These are phyloP conservation scores for Rhorus exstirpatorius DNA, from an alignment of 2,888 invertebrate genomes.

Conservation along the genomic window DNA sequence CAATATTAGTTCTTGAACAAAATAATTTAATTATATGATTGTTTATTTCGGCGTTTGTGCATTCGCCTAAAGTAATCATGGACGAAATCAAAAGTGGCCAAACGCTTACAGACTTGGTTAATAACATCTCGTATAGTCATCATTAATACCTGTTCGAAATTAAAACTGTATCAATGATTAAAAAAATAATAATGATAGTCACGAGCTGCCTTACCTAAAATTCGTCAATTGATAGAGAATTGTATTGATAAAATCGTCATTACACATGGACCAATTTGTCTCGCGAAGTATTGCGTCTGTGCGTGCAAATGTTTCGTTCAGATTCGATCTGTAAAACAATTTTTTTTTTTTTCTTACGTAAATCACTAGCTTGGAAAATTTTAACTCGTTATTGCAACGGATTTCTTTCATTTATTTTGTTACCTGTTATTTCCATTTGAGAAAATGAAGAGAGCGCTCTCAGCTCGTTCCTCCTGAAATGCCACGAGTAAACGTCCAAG, in stretches of 20 bases:
- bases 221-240: constrained; percentile 80
- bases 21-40: no score
- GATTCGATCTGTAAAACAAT: constrained; percentile 80
- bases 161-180: no score
- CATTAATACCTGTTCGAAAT: no score
- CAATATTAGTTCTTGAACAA: no score
- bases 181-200: no score
- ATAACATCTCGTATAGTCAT: no score
- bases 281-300: constrained; percentile 84
- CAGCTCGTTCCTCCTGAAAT: constrained; percentile 86
- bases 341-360: background rate
- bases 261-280: constrained; percentile 73
- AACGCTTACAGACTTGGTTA: no score
- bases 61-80: no score
- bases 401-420: constrained; percentile 5
- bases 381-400: constrained; percentile 7
- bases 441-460: constrained; percentile 81
- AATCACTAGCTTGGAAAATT: background rate
- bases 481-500: constrained; percentile 86
- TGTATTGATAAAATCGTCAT: constrained; percentile 76
- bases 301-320: constrained; percentile 82
- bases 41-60: no score
- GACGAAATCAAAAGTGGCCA: no score
- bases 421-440: constrained; percentile 76
- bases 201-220: constrained; percentile 85